Base-by-base conservation (phyloP, 2,113 vertebrate genomes). In the Progne subis region DNA sequence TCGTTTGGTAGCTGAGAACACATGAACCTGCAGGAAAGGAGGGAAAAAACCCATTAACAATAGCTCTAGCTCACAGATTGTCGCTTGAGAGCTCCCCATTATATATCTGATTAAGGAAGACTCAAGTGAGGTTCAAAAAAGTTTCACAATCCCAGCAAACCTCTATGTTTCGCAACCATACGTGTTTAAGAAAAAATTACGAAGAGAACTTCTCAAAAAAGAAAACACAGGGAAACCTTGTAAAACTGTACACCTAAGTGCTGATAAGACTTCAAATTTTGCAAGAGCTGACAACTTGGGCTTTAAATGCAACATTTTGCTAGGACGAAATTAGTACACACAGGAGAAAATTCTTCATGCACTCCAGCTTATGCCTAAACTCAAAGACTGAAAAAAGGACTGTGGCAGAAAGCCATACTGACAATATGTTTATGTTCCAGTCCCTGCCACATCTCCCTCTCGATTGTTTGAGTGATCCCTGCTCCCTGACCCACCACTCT, bases 1-100 rank as follows among this genome's bases (percentile, higher is more conserved):
- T 99, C 98, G 34, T 99, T 99, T 77, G 99, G 99, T 92, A 99
- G 98, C 97, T 99, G 99, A 90, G 99, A 99, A 94, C 99, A 99
- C 98, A 99, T 99, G 87, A 99, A 99, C 93, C 99, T 99, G 92
- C n/a, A 94, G 91, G 49, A 85, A 96, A 96, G 6, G 10, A 71
- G 15, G 34, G 25, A 7, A 47, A 50, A 55, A n/a, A 6, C 0
- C 2, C 31, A 76, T 74, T 71, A 90, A 74, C 14, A 78, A 17
- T 2, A 88, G 37, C 32, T 90, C 46, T 37, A 76, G 34, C 19
- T 78, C 28, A 67, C 3, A 55, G 24, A 18, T 14, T 50, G 43
- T 46, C 1, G 1, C 31, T 64, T 70, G n/a, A 90, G 17, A 61
- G 12, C 9, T 69, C 12, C 14, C 9, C 39, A 44, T 55, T 37